Evolutionary conservation across 2,113 vertebrate genomes (phyloP), one percentile per base, ranked within the genome.

Genomic region (Protomyctophum bolini): DNA sequence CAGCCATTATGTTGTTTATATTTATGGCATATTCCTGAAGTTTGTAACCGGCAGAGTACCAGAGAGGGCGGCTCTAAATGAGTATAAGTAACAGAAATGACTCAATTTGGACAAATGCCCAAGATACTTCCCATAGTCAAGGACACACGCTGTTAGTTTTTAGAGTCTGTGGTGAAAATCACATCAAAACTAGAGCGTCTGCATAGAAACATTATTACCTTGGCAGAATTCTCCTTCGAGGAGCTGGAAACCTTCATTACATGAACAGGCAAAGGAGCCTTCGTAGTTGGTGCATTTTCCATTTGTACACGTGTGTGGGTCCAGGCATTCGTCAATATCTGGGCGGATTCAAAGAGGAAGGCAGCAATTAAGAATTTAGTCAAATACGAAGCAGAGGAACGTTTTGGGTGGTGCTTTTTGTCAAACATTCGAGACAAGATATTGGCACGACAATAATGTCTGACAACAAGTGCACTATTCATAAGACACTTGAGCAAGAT

Each of bases 301-400:
- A 6, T 94, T 91, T n/a, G 68, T 68, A 63, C 94, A 95, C 64
- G 84, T 48, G 0, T 76, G 74, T 6, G 79, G 71, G 46, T 93
- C 87, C 66, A 80, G 85, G 79, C 94, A 95, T 63, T 95, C 94
- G 10, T 95, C 87, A 15, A 95, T 78, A 57, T 95, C 94, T 94
- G 70, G 56, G 63, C 41, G 81, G 70, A 51, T 61, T 76, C 68
- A 77, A 69, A 10, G 28, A 48, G 70, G 62, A 6, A 50, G 29
- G 46, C 51, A 68, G 14, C n/a, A 62, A 66, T 45, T 49, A 41
- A 6, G 54, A 57, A 51, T 6, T 54, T 9, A 55, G 10, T 33
- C 9, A 11, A 10, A 7, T 10, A 11, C 5, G 33, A 33, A 29
- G 6, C 4, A 57, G 12, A n/a, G 51, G 6, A n/a, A n/a, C n/a